Evolutionary conservation across 2,113 vertebrate species (phyloP).

Genomic region (mouse (Mus musculus)): DNA sequence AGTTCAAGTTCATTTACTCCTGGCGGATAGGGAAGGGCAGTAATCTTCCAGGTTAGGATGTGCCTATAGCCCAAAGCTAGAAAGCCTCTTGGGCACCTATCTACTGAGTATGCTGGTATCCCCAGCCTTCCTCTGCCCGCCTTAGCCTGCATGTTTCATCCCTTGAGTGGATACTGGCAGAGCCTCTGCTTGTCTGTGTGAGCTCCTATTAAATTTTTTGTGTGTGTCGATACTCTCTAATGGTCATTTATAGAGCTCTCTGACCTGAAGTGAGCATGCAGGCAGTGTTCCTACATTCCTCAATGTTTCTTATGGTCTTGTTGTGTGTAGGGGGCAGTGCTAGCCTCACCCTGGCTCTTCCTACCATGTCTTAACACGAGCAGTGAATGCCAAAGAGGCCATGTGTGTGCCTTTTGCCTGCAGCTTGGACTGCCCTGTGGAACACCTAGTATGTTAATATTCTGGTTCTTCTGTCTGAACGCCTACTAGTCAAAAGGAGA

Average conservation of each 20-base stretch:
- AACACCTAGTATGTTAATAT: conserved; percentile 79
- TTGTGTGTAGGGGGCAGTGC: background rate
- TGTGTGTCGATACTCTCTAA: conserved; percentile 38
- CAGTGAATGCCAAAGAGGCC: conserved; percentile 66
- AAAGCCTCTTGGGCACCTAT: background rate
- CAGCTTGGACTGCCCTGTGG: conserved; percentile 58
- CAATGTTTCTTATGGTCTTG: background rate
- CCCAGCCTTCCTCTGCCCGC: background rate
- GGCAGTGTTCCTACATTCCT: background rate
- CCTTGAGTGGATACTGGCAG: conserved; percentile 33
- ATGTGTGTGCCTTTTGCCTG: conserved; percentile 65
- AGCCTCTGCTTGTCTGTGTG: conserved; percentile 52
- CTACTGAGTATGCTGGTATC: background rate
- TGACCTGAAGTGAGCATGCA: conserved; percentile 62
- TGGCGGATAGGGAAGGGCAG: background rate
- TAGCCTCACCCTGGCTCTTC: background rate
- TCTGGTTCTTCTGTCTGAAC: conserved; percentile 90
- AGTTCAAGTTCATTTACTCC: background rate
- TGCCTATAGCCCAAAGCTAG: background rate
- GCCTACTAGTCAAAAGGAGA: conserved; percentile 88
- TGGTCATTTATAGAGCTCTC: background rate
- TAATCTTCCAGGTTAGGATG: background rate
- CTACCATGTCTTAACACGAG: conserved; percentile 73
- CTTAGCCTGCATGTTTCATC: background rate
- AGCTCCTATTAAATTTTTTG: conserved; percentile 4